A percentile compares a stretch with the other conserved stretches of the same genome.
These are phyloP conservation scores for Drosophila algonquin DNA, from an alignment of 2,888 invertebrate genomes.

Conservation along the genomic window DNA sequence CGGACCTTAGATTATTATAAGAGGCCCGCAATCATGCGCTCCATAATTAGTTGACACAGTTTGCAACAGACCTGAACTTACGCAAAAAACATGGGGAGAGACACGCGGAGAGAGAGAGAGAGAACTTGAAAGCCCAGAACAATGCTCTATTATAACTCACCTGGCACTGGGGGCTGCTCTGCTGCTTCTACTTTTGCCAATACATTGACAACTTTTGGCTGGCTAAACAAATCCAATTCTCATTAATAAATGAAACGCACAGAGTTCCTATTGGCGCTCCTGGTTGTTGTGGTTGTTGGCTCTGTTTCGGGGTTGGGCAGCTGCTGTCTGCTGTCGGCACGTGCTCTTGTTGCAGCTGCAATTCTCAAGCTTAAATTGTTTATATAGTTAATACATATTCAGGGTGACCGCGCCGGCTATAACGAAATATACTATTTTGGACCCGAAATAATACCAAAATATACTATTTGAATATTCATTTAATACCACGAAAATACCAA, in stretches of 20 bases:
- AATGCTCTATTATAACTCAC: conserved; percentile 39
- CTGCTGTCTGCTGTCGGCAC: conserved; percentile 7
- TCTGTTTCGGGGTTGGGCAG: not conserved
- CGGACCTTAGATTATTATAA: not conserved
- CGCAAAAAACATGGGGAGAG: conserved; percentile 25
- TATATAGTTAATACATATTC: not conserved
- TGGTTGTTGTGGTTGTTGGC: conserved; percentile 5
- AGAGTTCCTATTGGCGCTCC: conserved; percentile 13
- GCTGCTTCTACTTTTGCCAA: conserved; percentile 21
- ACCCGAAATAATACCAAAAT: no score
- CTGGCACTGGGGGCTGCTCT: conserved; percentile 41
- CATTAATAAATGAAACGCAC: conserved; percentile 29
- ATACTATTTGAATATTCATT: no score
- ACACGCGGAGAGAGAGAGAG: conserved; percentile 17
- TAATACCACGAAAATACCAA: no score
- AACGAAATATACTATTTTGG: no score
- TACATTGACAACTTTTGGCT: conserved; percentile 48
- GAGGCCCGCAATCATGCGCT: conserved; percentile 8
- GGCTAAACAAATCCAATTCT: conserved; percentile 26
- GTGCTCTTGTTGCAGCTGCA: conserved; percentile 19
- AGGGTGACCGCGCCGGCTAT: no score
- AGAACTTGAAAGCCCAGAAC: conserved; percentile 18
- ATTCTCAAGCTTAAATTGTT: not conserved
- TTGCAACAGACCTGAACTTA: conserved; percentile 27
- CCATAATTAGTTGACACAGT: conserved; percentile 40